Evolutionary conservation across 2,113 vertebrate genomes (phyloP), one percentile per base, ranked within the genome.

Genomic region (Loxodonta africana): DNA sequence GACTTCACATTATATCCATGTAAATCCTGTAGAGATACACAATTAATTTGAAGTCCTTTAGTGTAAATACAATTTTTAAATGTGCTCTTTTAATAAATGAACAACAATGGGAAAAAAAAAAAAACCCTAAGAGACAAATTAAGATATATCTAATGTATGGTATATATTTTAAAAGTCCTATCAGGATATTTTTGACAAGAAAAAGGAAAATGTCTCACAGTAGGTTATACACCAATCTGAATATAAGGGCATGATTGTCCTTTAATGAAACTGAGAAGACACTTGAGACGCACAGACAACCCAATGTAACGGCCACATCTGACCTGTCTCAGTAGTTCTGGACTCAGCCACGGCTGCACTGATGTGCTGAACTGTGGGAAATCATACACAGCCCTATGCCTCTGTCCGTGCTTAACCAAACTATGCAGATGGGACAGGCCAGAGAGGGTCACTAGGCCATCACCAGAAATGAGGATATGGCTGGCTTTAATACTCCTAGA

Each of bases 311-410:
- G 46, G 97, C 93, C 97, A 97, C 97, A 96, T 96, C 99, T 97
- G 98, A 99, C 99, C 99, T 99, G 99, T 98, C 99, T 99, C 97
- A 99, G 99, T 46, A 99, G 99, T 97, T 99, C 99, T 37, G 99
- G 99, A 98, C 99, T 99, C 97, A 99, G 99, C 99, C 99, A 99
- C 95, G 99, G 99, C 98, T 99, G 99, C 95, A 99, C 98, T 0
- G 99, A 98, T 2, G 99, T 99, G 98, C 99, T 99, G 98, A 99
- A 99, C 30, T 99, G 99, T 60, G 99, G 99, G 98, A 99, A 99
- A 97, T 99, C 99, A 92, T 99, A 99, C 83, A 99, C 99, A 18
- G 99, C 98, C 97, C 99, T 99, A 98, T 99, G 98, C 96, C 98
- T 99, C 97, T 99, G 99, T 93, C 99, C 99, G n/a, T 99, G 99